phyloP scores from a whole-genome alignment of 2,888 invertebrate species.

The Adelognathus sp. region DNA sequence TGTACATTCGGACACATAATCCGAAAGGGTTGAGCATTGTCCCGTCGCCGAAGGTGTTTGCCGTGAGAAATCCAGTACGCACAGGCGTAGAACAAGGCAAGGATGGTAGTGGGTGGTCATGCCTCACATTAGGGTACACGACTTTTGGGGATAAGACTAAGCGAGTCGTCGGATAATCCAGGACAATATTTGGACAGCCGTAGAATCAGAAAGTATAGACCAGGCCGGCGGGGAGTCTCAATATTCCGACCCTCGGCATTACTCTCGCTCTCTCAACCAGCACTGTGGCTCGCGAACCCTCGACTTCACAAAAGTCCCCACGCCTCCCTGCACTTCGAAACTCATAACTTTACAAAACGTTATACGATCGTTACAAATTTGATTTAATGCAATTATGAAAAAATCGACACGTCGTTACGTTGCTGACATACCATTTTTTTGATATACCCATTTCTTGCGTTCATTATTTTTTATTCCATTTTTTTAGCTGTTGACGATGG shows the following conservation, averaged over 20 bases:
- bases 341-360: too few relatives aligned
- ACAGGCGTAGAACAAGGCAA: slow-evolving; percentile 6
- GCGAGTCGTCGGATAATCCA: slow-evolving; percentile 49
- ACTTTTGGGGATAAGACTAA: slow-evolving; percentile 57
- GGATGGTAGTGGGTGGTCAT: slow-evolving; percentile 36
- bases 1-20: too few relatives aligned
- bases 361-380: too few relatives aligned
- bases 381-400: too few relatives aligned
- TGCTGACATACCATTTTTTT: too few relatives aligned
- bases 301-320: background rate
- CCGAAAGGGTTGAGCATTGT: slow-evolving; percentile 6
- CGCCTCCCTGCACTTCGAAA: background rate
- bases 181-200: slow-evolving; percentile 64
- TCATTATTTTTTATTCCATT: too few relatives aligned
- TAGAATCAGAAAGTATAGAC: slow-evolving; percentile 46
- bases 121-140: slow-evolving; percentile 13
- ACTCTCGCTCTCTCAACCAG: background rate
- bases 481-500: too few relatives aligned
- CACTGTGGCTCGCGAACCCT: background rate
- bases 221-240: slow-evolving; percentile 42
- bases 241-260: slow-evolving; percentile 11
- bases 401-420: too few relatives aligned
- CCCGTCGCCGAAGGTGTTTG: background rate
- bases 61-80: background rate
- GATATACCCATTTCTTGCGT: too few relatives aligned